Base-by-base conservation (phyloP, 1,140 invertebrate species). In the Magallana ariakensis region DNA sequence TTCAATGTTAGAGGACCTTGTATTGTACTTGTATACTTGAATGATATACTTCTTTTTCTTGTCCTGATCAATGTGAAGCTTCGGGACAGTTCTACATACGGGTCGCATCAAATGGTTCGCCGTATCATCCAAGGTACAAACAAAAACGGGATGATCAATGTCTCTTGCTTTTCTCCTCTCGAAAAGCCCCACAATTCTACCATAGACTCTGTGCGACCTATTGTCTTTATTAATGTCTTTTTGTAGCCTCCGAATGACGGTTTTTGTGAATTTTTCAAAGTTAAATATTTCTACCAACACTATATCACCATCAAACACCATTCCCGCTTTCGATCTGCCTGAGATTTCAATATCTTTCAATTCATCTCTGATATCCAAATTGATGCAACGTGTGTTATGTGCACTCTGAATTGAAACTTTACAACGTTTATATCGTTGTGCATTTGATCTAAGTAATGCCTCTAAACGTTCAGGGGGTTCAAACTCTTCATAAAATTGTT, bases 1-100 rank as follows among this genome's bases (percentile, higher is more conserved):
- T 55, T 66, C 13, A 10, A 62, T 22, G 1, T 87, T 75, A 53
- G 80, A 70, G n/a, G 53, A 82, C 9, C 70, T 56, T 22, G 16
- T 53, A 22, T 85, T 54, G 66, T 87, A 86, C 1, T 85, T 75
- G 46, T 87, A 92, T 10, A 90, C 81, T 16, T 89, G 85, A 19
- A 91, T 85, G 53, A 46, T 85, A 60, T 58, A 83, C 22, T 82
- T 85, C 4, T n/a, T 60, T 15, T 66, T 53, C 53, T 8, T 84
- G 15, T 84, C 84, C 15, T 91, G 87, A 11, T 91, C 83, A 85
- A 89, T 85, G 87, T 92, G 89, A 13, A 94, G 88, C 75, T 92
- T 93, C 46, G 93, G 93, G n/a, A 92, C 83, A 16, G 88, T 92
- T 88, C 90, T 91, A 89, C 92, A 91, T 0, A 94, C n/a, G 83